A percentile compares a stretch with the other conserved stretches of the same genome.
phyloP scores from a whole-genome alignment of 2,888 invertebrate species.

The Watsonalla cultraria region DNA sequence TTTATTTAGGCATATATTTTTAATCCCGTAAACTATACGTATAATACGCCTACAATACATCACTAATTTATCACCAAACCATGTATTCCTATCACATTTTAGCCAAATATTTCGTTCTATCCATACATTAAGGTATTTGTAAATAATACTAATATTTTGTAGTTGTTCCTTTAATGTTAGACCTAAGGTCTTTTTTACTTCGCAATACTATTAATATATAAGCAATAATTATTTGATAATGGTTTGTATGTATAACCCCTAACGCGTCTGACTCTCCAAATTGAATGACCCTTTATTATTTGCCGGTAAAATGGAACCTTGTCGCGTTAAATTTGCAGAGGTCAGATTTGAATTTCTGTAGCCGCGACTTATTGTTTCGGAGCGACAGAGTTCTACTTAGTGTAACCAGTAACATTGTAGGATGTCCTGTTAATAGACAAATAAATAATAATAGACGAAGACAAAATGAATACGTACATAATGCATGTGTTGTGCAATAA shows the following conservation, averaged over 20 bases:
- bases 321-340: slow-evolving; percentile 31
- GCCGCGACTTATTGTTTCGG: slow-evolving; percentile 23
- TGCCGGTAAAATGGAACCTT: slow-evolving; percentile 19
- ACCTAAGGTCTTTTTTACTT: slow-evolving; percentile 72
- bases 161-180: slow-evolving; percentile 68
- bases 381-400: slow-evolving; percentile 43
- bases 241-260: slow-evolving; percentile 34
- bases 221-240: slow-evolving; percentile 67
- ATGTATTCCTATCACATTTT: slow-evolving; percentile 71
- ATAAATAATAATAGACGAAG: slow-evolving; percentile 31
- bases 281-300: slow-evolving; percentile 27
- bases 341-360: slow-evolving; percentile 20
- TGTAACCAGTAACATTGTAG: slow-evolving; percentile 30
- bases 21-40: slow-evolving; percentile 7
- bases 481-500: slow-evolving; percentile 75
- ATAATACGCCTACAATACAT: slow-evolving; percentile 14
- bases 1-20: not conserved
- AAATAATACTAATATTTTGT: slow-evolving; percentile 62
- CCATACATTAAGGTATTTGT: slow-evolving; percentile 64
- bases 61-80: slow-evolving; percentile 50
- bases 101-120: slow-evolving; percentile 75
- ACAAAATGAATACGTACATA: slow-evolving; percentile 68
- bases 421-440: slow-evolving; percentile 39
- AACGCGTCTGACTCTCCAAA: slow-evolving; percentile 36
- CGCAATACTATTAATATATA: slow-evolving; percentile 70